Conservation (phyloP, 2,113 vertebrate genomes). For the Cheirogaleus medius region DNA sequence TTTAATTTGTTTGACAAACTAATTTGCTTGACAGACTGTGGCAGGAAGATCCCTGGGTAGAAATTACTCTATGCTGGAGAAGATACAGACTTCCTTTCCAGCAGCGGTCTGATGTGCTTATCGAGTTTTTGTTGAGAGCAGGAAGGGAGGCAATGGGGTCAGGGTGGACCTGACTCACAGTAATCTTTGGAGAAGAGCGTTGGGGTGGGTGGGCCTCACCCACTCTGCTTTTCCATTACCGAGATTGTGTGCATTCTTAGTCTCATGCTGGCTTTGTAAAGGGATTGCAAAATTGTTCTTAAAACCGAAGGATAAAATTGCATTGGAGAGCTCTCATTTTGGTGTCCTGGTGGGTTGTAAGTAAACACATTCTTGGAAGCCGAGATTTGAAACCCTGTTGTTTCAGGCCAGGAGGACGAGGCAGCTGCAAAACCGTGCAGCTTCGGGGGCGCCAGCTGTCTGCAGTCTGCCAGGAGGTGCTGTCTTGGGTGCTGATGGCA, state of each 20-base stretch:
- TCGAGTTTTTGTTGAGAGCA: neutral
- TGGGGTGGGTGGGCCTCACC: neutral
- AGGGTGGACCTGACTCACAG: neutral
- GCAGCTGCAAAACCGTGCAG: neutral
- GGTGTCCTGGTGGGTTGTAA: constrained; percentile 47
- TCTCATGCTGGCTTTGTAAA: constrained; percentile 45
- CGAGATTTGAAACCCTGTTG: neutral
- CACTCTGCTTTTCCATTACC: constrained; percentile 1
- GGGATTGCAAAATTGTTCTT: constrained; percentile 35
- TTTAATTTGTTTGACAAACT: constrained; percentile 50
- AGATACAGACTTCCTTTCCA: neutral
- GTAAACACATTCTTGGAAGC: constrained; percentile 27
- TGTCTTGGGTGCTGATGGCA: neutral
- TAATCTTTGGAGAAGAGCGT: neutral
- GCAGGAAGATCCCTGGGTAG: neutral
- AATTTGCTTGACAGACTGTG: constrained; percentile 31
- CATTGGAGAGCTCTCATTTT: constrained; percentile 53
- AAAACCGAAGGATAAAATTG: constrained; percentile 53
- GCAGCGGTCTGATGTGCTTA: neutral
- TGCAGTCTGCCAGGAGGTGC: neutral
- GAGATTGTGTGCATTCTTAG: neutral
- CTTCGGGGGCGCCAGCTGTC: neutral
- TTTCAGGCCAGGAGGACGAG: neutral
- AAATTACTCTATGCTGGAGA: neutral
- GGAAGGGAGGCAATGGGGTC: neutral